Base-by-base conservation (phyloP, 2,888 invertebrate genomes). In the Harpagoxenus sublaevis region DNA sequence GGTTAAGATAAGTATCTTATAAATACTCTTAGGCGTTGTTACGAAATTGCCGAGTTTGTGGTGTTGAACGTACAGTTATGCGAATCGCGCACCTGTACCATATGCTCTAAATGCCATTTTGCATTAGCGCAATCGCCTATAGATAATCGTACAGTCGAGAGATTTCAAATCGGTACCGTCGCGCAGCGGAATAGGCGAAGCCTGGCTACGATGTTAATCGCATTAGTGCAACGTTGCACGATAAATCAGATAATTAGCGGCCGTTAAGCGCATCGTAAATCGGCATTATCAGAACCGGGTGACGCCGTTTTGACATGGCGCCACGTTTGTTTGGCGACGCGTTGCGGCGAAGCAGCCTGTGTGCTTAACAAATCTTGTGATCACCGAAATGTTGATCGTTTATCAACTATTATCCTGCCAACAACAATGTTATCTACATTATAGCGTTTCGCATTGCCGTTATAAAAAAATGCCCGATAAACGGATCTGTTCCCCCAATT, bases 231-330 rank as follows among this genome's bases (percentile, higher is more conserved):
- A 73, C 89, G 90, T 91, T 89, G 85, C 81, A 66, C 92, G 91
- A 94, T 94, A 93, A 94, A 94, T 93, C 93, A 93, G 91, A 93
- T 92, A 94, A 93, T 94, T 93, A 92, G 91, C 89, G 89, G 91
- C 91, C 91, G 89, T 79, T 89, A 91, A 93, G 92, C 92, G 89
- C 90, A 91, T 91, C 92, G 92, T 93, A 93, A 94, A 94, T 94
- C 91, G 89, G 92, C 91, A 93, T 94, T 92, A 92, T 91, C 90
- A 86, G 85, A 88, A 87, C 90, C 87, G 88, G 86, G 79, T 86
- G 87, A 87, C 87, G 87, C 4, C 88, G 87, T 90, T 92, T 92
- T 83, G 89, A 88, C 88, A 85, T 83, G 71, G 85, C 71, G 79
- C 60, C 71, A 84, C 89, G 88, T 89, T 92, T 90, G 89, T 88